A percentile compares a stretch with the other conserved stretches of the same genome.
Conservation (phyloP, 2,113 vertebrate species). For the Elachura formosa region DNA sequence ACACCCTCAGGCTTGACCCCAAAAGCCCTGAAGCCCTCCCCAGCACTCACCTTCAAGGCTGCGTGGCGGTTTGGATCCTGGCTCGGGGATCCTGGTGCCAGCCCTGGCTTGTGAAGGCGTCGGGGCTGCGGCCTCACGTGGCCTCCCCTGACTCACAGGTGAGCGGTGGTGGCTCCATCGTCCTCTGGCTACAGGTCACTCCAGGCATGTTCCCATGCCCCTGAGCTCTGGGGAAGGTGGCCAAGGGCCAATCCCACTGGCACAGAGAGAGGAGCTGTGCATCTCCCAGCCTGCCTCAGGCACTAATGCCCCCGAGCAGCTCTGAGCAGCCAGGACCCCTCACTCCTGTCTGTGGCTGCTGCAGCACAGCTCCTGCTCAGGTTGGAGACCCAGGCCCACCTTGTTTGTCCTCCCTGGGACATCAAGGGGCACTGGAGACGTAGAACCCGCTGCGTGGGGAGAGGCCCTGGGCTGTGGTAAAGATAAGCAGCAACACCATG, state of each 20-base stretch:
- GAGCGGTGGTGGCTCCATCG: accelerated
- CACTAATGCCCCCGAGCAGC: accelerated
- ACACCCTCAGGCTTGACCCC: background rate
- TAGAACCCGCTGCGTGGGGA: accelerated
- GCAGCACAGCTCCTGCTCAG: background rate
- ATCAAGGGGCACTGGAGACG: accelerated
- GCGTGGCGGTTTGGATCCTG: accelerated
- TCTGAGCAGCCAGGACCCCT: accelerated
- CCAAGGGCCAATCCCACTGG: accelerated
- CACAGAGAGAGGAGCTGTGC: accelerated
- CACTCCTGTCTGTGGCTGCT: accelerated
- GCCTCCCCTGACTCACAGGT: background rate
- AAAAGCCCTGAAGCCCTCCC: background rate
- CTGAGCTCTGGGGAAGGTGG: background rate
- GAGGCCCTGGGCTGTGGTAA: accelerated
- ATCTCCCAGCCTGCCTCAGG: background rate
- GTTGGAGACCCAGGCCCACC: accelerated
- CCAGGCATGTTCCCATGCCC: accelerated
- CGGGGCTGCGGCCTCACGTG: background rate
- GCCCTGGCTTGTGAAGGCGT: background rate
- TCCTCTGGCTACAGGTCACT: accelerated
- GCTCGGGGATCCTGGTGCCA: background rate
- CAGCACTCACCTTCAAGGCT: background rate
- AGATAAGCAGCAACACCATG: background rate
- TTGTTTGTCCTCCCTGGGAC: background rate